These are phyloP conservation scores for Araneus ventricosus DNA, from an alignment of 1,140 invertebrate species.

Conservation along the genomic window DNA sequence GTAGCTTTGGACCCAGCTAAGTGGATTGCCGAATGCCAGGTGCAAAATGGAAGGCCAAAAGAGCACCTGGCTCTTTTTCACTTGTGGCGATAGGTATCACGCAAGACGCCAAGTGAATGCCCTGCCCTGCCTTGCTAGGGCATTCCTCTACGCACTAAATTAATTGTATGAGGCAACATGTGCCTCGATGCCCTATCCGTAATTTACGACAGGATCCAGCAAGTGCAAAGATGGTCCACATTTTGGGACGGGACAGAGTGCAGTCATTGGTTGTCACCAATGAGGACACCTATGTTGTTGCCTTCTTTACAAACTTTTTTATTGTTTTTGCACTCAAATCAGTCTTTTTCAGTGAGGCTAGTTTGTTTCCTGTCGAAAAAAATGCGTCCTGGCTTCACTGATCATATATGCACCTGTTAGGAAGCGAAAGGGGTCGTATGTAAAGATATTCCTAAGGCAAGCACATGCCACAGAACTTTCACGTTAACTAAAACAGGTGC, in stretches of 20 bases:
- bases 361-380: background rate
- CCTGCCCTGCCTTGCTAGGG: slow-evolving; percentile 4
- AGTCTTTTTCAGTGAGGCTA: background rate
- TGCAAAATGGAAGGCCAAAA: slow-evolving; percentile 62
- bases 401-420: background rate
- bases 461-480: background rate
- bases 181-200: background rate
- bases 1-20: slow-evolving; percentile 37
- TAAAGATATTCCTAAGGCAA: slow-evolving; percentile 6
- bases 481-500: background rate
- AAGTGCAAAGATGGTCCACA: slow-evolving; percentile 44
- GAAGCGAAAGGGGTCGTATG: background rate
- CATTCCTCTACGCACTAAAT: slow-evolving; percentile 26
- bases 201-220: background rate
- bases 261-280: background rate
- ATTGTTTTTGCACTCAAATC: background rate
- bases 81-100: slow-evolving; percentile 52
- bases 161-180: slow-evolving; percentile 38
- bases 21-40: slow-evolving; percentile 56
- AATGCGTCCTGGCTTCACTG: background rate
- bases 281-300: slow-evolving; percentile 21
- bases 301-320: background rate
- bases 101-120: slow-evolving; percentile 64
- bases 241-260: background rate
- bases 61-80: slow-evolving; percentile 61